Evolutionary conservation across 2,888 invertebrate genomes (phyloP).

Genomic region (Ormyrus nitidulus): DNA sequence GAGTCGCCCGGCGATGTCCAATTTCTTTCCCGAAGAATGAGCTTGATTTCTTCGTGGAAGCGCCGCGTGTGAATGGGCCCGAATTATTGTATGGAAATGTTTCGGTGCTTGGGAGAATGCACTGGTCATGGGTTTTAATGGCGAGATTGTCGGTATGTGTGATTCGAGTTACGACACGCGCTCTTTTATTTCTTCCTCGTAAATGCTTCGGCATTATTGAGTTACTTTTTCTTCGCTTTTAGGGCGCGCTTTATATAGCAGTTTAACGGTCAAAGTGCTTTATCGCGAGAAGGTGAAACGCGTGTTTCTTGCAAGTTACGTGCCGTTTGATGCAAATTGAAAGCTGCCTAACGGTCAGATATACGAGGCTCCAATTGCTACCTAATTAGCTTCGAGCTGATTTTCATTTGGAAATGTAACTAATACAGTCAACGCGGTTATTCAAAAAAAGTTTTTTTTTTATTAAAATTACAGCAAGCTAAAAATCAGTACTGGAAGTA

Average conservation of each 20-base stretch:
- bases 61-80: slow-evolving; percentile 46
- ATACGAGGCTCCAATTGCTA: too few species aligned
- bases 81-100: slow-evolving; percentile 51
- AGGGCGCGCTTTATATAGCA: background rate
- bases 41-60: slow-evolving; percentile 42
- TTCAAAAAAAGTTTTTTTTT: too few species aligned
- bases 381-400: too few species aligned
- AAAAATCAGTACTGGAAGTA: too few species aligned
- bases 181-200: background rate
- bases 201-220: too few species aligned
- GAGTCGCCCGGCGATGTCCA: background rate
- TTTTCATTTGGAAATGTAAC: too few species aligned
- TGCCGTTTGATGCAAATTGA: too few species aligned
- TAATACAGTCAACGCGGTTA: too few species aligned
- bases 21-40: slow-evolving; percentile 3
- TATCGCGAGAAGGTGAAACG: background rate
- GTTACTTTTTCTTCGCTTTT: too few species aligned
- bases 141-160: slow-evolving; percentile 6
- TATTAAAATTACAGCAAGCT: too few species aligned
- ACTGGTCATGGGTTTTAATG: slow-evolving; percentile 55
- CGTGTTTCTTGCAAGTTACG: too few species aligned
- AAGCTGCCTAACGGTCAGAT: too few species aligned
- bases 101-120: slow-evolving; percentile 40
- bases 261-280: background rate
- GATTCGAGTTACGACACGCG: background rate